Conservation (phyloP, 2,797 vertebrate species). For the Vespertilio murinus region DNA sequence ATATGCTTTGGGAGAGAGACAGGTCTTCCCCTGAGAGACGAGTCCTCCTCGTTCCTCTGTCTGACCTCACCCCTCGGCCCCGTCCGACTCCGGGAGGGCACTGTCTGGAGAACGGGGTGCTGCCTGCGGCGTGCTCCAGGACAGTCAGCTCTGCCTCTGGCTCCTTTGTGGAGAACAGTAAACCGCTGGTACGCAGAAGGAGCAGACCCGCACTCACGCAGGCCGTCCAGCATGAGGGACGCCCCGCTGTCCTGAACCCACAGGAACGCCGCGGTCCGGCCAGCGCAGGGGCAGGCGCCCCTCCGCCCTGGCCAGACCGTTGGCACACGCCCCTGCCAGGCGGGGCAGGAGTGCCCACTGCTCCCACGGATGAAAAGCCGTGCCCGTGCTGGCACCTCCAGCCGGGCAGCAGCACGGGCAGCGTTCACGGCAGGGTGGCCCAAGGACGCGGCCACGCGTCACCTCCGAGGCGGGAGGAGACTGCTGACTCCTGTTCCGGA, state of each 20-base stretch:
- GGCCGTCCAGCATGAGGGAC: fast-evolving
- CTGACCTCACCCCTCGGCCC: constrained; percentile 40
- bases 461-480: background rate
- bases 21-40: background rate
- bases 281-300: too few relatives aligned
- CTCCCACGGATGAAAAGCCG: background rate
- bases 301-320: background rate
- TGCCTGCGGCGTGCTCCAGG: constrained; percentile 16
- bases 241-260: background rate
- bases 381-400: background rate
- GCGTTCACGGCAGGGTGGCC: background rate
- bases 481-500: background rate
- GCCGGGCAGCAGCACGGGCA: background rate
- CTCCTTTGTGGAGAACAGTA: constrained; percentile 50
- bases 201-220: fast-evolving
- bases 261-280: background rate
- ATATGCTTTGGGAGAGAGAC: background rate
- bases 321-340: background rate
- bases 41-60: constrained; percentile 39
- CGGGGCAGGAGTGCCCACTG: too few relatives aligned
- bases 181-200: constrained; percentile 22
- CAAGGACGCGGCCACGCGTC: background rate
- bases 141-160: constrained; percentile 49
- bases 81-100: constrained; percentile 28
- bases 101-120: background rate